Percentiles rank a stretch among this genome's conserved stretches.
Evolutionary conservation across 2,113 vertebrate genomes (phyloP).

Genomic region (Pollimyrus isidori): DNA sequence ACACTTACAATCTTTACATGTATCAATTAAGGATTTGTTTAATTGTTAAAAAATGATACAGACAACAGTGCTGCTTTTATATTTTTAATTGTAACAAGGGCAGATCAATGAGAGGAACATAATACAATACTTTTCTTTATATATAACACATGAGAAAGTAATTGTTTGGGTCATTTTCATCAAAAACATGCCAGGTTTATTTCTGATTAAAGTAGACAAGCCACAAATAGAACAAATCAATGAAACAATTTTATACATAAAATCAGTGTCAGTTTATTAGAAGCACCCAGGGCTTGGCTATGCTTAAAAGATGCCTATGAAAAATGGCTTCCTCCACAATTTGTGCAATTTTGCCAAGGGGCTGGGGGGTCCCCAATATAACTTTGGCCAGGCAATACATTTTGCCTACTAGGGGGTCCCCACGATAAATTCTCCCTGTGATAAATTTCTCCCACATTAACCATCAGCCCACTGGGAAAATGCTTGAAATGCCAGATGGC

Average conservation of each 20-base stretch:
- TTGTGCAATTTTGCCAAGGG: background rate
- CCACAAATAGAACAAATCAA: conserved; percentile 17
- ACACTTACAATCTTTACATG: background rate
- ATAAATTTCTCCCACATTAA: background rate
- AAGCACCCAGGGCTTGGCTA: background rate
- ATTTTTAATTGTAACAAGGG: background rate
- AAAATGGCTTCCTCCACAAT: background rate
- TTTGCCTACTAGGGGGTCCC: background rate
- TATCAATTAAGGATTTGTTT: background rate
- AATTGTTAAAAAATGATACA: background rate
- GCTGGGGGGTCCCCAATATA: background rate
- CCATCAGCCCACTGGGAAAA: background rate
- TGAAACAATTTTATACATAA: background rate
- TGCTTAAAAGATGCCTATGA: background rate
- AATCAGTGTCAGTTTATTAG: background rate
- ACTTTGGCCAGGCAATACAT: background rate
- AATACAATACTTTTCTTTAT: background rate
- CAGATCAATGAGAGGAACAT: background rate
- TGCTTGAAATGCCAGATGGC: background rate
- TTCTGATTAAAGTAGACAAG: conserved; percentile 51
- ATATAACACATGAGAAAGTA: background rate
- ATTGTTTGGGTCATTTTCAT: background rate
- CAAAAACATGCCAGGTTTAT: background rate
- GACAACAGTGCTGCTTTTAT: background rate
- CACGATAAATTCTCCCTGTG: background rate